phyloP scores from a whole-genome alignment of 2,797 vertebrate genomes.

The Artibeus lituratus region DNA sequence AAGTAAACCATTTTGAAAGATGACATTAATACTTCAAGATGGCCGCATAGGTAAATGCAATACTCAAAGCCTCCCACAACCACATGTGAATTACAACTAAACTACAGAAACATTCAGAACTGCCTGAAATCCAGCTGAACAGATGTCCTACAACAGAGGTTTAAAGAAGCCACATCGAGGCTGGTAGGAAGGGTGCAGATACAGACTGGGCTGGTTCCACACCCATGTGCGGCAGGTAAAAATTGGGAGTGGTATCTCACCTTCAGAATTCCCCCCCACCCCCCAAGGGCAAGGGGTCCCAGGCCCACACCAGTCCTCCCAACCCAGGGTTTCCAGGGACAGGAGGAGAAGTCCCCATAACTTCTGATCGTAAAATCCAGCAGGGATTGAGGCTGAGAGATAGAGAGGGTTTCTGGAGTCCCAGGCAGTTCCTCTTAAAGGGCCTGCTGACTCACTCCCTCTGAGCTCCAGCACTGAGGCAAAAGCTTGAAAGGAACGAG shows the following conservation, averaged over 20 bases:
- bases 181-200: not conserved
- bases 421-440: not conserved
- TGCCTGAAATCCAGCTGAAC: not conserved
- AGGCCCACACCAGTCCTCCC: not conserved
- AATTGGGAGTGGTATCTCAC: not conserved
- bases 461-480: not conserved
- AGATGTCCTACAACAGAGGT: not conserved
- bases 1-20: conserved; percentile 38
- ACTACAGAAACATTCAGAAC: not conserved
- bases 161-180: not conserved
- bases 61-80: not conserved
- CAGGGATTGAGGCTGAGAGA: not conserved
- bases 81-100: not conserved
- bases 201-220: not conserved
- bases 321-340: not conserved
- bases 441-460: not conserved
- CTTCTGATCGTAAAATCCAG: not conserved
- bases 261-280: not conserved
- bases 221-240: not conserved
- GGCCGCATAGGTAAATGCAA: not conserved
- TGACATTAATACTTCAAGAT: not conserved
- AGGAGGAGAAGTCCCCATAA: not conserved
- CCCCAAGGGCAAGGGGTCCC: not conserved
- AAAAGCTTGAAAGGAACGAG: not conserved
- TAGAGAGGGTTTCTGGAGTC: not conserved